These are phyloP conservation scores for Diplodus sargus DNA, from an alignment of 2,797 vertebrate species.

Conservation along the genomic window DNA sequence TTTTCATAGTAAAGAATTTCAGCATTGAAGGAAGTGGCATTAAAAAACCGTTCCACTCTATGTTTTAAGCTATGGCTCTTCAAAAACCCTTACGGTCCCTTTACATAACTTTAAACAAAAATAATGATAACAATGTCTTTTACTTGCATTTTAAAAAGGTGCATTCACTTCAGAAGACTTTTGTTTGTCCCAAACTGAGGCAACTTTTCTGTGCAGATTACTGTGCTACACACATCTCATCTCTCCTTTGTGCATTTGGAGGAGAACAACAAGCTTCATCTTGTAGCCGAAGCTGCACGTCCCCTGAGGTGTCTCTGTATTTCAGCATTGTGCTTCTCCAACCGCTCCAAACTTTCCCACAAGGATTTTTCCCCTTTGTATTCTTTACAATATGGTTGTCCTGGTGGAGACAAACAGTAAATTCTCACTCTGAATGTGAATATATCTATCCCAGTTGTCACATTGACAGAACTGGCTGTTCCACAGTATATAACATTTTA, in stretches of 20 bases:
- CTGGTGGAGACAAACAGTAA: slow-evolving; percentile 10
- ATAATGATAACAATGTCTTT: slow-evolving; percentile 7
- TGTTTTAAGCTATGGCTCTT: background rate
- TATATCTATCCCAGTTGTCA: background rate
- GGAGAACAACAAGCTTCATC: slow-evolving; percentile 65
- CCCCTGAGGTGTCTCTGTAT: slow-evolving; percentile 62
- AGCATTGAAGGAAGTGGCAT: background rate
- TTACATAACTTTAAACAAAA: background rate
- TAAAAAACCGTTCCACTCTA: background rate
- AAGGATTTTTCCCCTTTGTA: slow-evolving; percentile 23
- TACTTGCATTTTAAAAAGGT: slow-evolving; percentile 13
- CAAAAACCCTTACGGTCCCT: background rate
- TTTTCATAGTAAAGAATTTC: background rate
- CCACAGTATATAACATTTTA: background rate
- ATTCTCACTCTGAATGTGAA: slow-evolving; percentile 4
- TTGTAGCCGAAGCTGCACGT: slow-evolving; percentile 38
- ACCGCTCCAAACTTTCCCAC: slow-evolving; percentile 38
- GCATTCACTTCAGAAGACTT: slow-evolving; percentile 11
- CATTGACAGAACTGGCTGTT: slow-evolving; percentile 3
- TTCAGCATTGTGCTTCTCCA: slow-evolving; percentile 52
- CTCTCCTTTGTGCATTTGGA: slow-evolving; percentile 47
- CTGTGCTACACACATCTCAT: slow-evolving; percentile 33
- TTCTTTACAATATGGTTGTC: slow-evolving; percentile 26
- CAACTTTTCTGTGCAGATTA: slow-evolving; percentile 30
- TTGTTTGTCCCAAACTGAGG: slow-evolving; percentile 32